Percentiles rank a stretch among this genome's conserved stretches.
These are phyloP conservation scores for Zoanthus solanderi DNA, from an alignment of 92 coral and sea anemone genomes.

Conservation along the genomic window DNA sequence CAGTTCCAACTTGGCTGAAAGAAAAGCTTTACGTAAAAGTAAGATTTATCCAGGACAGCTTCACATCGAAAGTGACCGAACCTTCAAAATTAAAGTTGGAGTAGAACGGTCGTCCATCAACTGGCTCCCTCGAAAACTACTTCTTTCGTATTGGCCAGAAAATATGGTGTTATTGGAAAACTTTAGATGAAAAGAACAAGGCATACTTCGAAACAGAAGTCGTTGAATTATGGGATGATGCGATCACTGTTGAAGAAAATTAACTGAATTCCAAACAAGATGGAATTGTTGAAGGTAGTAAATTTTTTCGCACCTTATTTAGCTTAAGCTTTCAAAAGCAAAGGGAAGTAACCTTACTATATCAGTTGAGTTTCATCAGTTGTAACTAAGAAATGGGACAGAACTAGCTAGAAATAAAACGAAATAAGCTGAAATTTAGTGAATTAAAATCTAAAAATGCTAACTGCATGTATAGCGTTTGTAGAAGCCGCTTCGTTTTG, in stretches of 20 bases:
- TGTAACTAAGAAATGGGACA: too few relatives aligned
- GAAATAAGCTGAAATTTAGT: too few relatives aligned
- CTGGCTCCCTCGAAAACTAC: constrained; percentile 36
- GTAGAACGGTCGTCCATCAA: background rate
- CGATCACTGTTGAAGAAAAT: constrained; percentile 4
- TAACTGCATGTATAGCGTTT: too few relatives aligned
- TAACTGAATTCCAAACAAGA: background rate
- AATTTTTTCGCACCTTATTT: background rate
- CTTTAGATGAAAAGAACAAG: constrained; percentile 34
- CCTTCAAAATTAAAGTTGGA: constrained; percentile 36
- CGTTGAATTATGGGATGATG: constrained; percentile 39
- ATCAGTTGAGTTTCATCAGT: too few relatives aligned
- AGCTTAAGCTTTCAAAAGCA: background rate
- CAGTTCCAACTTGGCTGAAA: constrained; percentile 49
- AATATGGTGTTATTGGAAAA: constrained; percentile 61
- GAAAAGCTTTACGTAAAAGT: constrained; percentile 38
- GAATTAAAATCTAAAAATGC: too few relatives aligned
- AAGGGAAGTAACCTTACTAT: background rate
- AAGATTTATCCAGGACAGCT: constrained; percentile 51
- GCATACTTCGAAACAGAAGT: constrained; percentile 23
- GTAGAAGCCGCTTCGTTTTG: too few relatives aligned
- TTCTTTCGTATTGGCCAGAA: constrained; percentile 34
- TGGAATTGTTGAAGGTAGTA: constrained; percentile 33
- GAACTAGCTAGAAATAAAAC: too few relatives aligned
- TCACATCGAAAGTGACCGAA: constrained; percentile 37